These are phyloP conservation scores for Chaetodon trifasciatus DNA, from an alignment of 2,797 vertebrate species.

Conservation along the genomic window DNA sequence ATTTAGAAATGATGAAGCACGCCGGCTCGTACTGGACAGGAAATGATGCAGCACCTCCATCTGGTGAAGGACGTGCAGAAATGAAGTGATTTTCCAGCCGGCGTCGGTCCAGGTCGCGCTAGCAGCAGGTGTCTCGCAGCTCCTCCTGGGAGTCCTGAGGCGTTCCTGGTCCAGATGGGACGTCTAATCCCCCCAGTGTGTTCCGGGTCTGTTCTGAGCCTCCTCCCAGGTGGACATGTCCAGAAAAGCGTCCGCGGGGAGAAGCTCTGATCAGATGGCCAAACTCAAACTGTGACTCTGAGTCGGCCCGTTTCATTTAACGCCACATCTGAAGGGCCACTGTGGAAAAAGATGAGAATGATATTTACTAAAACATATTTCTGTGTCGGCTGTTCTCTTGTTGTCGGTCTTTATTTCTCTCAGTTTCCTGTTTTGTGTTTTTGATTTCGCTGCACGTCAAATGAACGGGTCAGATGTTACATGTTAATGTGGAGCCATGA, in stretches of 20 bases:
- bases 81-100: not conserved
- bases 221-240: conserved; percentile 21
- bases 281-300: not conserved
- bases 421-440: no score
- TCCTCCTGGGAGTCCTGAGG: conserved; percentile 19
- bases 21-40: no score
- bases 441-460: no score
- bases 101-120: not conserved
- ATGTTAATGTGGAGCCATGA: no score
- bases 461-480: no score
- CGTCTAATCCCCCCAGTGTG: conserved; percentile 20
- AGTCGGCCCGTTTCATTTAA: no score
- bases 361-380: no score
- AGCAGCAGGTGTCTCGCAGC: conserved; percentile 9
- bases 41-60: conserved; percentile 7
- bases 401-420: no score
- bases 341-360: no score
- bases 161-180: conserved; percentile 43
- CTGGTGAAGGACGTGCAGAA: not conserved
- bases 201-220: conserved; percentile 11
- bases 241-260: conserved; percentile 15
- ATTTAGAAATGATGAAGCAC: no score
- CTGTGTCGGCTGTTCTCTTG: no score
- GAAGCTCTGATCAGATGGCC: not conserved
- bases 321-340: no score